Percentiles rank a stretch among this genome's conserved stretches.
These are phyloP conservation scores for Frankliniella fusca DNA, from an alignment of 2,888 invertebrate species.

Conservation along the genomic window DNA sequence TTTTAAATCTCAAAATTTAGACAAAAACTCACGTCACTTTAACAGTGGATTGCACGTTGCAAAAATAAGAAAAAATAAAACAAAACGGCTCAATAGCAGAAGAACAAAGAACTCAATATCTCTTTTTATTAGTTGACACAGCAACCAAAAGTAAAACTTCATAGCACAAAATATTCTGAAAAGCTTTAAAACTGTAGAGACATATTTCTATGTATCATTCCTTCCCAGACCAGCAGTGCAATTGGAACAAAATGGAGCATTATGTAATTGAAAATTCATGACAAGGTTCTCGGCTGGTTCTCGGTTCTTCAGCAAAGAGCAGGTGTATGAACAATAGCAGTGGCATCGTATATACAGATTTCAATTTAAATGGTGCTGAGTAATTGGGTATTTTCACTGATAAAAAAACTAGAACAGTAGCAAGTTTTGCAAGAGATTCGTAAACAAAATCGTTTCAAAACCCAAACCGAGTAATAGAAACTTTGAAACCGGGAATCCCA, in stretches of 20 bases:
- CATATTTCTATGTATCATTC: too few species aligned
- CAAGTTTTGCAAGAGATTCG: too few species aligned
- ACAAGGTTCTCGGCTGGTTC: neutral
- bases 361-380: neutral
- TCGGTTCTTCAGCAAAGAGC: constrained; percentile 15
- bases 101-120: constrained; percentile 19
- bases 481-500: too few species aligned
- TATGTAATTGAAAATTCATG: too few species aligned
- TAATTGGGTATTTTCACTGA: too few species aligned
- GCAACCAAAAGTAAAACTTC: neutral
- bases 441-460: too few species aligned
- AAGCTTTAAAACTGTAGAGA: neutral
- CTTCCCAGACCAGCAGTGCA: too few species aligned
- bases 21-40: neutral
- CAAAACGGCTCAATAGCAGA: constrained; percentile 28
- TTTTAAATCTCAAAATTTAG: neutral
- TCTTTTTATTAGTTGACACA: neutral
- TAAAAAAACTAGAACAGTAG: too few species aligned
- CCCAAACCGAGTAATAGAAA: too few species aligned
- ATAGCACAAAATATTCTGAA: neutral
- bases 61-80: constrained; percentile 27
- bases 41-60: constrained; percentile 5
- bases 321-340: neutral
- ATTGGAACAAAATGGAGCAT: too few species aligned
- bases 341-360: neutral